Conservation (phyloP, 2,888 invertebrate genomes). For the Keiferia lycopersicella region DNA sequence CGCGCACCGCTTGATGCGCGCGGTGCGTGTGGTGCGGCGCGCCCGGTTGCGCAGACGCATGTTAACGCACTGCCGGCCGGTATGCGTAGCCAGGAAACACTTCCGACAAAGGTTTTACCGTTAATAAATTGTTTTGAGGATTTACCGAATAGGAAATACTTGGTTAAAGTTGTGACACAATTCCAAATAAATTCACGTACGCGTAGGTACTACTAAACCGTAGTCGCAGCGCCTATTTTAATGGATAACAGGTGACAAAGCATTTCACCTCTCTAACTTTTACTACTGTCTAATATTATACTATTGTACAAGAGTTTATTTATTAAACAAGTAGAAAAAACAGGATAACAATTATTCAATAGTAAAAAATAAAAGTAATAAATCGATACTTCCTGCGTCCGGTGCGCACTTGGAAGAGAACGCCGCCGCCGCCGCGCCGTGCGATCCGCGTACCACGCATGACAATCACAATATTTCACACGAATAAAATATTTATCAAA, state of each 20-base stretch:
- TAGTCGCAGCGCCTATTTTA: no score
- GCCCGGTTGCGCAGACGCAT: conserved; percentile 53
- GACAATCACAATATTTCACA: not conserved
- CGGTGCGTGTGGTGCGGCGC: conserved; percentile 36
- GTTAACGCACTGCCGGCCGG: conserved; percentile 55
- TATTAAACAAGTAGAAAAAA: not conserved
- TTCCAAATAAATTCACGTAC: not conserved
- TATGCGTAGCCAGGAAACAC: conserved; percentile 51
- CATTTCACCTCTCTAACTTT: no score
- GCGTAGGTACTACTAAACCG: no score
- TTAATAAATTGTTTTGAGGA: conserved; percentile 31
- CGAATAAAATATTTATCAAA: no score
- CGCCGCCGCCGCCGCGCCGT: conserved; percentile 25
- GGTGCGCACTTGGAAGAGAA: conserved; percentile 31
- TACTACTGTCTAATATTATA: no score
- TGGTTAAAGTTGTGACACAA: not conserved
- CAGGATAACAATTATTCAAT: conserved; percentile 24
- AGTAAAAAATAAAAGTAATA: conserved; percentile 32
- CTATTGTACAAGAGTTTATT: not conserved
- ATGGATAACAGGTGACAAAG: no score
- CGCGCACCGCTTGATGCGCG: conserved; percentile 42
- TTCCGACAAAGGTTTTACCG: conserved; percentile 51
- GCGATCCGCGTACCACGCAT: conserved; percentile 40
- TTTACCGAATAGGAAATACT: not conserved
- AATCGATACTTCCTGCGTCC: conserved; percentile 45